Base-by-base conservation (phyloP, 2,797 vertebrate species). In the Myiotriccus ornatus region DNA sequence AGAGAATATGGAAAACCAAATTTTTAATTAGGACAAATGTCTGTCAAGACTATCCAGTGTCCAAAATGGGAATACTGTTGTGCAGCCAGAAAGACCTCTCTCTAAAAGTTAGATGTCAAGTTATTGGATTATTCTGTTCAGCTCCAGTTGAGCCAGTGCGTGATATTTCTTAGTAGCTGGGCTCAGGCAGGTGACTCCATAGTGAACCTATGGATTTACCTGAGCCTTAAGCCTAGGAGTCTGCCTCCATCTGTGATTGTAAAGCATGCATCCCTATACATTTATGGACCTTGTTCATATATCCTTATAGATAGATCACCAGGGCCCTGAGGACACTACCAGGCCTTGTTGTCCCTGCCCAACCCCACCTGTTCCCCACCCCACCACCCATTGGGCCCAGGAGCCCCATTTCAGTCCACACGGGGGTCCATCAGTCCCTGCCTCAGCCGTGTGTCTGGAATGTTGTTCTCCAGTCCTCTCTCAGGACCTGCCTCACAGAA, bases 381-480 rank as follows among this genome's bases (percentile, higher is more conserved):
- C 4, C 22, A 30, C 17, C 1, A 9, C 7, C 13, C 25, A 13
- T 8, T 8, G 12, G 32, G 14, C 21, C 25, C 50, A 90, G 32
- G 34, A 62, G 2, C 3, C 5, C 43, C 2, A 2, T 52, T 80
- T 78, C 28, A 76, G 27, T 21, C 19, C 27, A 39, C 7, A 3
- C 2, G 0, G 2, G 24, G 11, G 3, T 22, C 52, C 47, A 46
- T 30, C 46, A 44, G 16, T 50, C 14, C 39, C 55, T 59, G 27
- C 9, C 25, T 8, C 30, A 70, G 12, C 2, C 23, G 22, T 1
- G 0, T 52, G 18, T 8, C 8, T 59, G 9, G 8, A 22, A 2
- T 49, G 6, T 20, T 2, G 0, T 21, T 46, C 37, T 76, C 20
- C 39, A 34, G 22, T 22, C 15, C 11, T 43, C 28, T 27, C 39